Conservation (phyloP, 2,113 vertebrate genomes). For the Orthochromis indermauri region DNA sequence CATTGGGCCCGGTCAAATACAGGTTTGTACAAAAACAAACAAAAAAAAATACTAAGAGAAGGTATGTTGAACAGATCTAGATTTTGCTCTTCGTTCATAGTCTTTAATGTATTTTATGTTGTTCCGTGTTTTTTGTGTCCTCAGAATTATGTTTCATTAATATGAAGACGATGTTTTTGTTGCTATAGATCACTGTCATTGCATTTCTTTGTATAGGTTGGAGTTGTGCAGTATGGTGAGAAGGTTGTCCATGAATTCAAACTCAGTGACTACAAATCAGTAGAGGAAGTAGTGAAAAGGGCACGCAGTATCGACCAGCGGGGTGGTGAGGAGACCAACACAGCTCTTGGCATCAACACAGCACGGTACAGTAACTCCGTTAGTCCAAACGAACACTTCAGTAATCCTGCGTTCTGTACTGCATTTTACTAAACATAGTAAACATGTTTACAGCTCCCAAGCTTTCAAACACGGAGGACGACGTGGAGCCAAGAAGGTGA, state of each 20-base stretch:
- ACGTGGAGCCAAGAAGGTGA: conserved; percentile 93
- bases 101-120: not conserved
- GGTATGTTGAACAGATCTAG: not conserved
- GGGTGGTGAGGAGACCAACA: conserved; percentile 92
- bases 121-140: not conserved
- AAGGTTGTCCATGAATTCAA: conserved; percentile 92
- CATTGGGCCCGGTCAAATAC: conserved; percentile 93
- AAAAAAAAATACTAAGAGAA: not conserved
- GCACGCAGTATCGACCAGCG: conserved; percentile 89
- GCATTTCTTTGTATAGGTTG: conserved; percentile 74
- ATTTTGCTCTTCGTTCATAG: not conserved
- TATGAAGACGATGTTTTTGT: not conserved
- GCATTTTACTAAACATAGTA: not conserved
- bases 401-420: not conserved
- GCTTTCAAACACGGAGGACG: conserved; percentile 92
- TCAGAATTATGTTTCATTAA: not conserved
- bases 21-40: conserved; percentile 68
- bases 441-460: conserved; percentile 61
- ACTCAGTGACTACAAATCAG: conserved; percentile 88
- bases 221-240: conserved; percentile 93
- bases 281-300: conserved; percentile 87
- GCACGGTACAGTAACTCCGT: conserved; percentile 74
- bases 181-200: not conserved
- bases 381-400: not conserved
- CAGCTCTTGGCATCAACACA: conserved; percentile 90